Evolutionary conservation across 2,797 vertebrate species (phyloP), one percentile per base, ranked within the genome.

Genomic region (Hipposideros larvatus): DNA sequence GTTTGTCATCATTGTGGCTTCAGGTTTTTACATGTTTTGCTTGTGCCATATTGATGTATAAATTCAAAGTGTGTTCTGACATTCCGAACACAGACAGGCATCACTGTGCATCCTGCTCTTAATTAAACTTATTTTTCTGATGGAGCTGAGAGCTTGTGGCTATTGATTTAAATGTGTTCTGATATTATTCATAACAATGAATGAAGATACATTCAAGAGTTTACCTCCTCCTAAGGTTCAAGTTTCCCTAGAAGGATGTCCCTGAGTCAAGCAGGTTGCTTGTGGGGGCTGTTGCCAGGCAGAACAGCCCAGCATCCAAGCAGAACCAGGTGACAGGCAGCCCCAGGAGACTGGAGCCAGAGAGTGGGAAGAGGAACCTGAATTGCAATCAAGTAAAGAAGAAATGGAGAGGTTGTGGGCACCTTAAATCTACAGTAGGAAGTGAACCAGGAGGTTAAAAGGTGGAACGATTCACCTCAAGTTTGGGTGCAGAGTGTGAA

Each of bases 61-160:
- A 87, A 94, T 97, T 93, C 89, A 88, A 95, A 84, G 95, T 92
- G 89, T 61, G 70, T 80, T 74, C 89, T 96, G 93, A 92, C 78
- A 73, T 65, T 92, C 65, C 48, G 71, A 89, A 94, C 61, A 85
- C 70, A 79, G 61, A 75, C 63, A 96, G 34, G 59, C 65, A 71
- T 95, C 85, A 94, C 55, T 88, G 71, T 91, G 78, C 13, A 0
- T 74, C 80, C 11, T 28, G 37, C 28, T 91, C 88, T 88, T 96
- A 92, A 92, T 82, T 92, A 82, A 85, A 78, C 66, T 65, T 82
- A 22, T 89, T 94, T 94, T 89, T 65, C 65, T 91, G 78, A 63
- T 86, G 41, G 74, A 90, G 26, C 16, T 5, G 78, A 94, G 90
- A 92, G 86, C 86, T 66, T 31, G 37, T 86, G 95, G 73, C 65